Conservation (phyloP, 2,888 invertebrate species). For the Latrodectus elegans region DNA sequence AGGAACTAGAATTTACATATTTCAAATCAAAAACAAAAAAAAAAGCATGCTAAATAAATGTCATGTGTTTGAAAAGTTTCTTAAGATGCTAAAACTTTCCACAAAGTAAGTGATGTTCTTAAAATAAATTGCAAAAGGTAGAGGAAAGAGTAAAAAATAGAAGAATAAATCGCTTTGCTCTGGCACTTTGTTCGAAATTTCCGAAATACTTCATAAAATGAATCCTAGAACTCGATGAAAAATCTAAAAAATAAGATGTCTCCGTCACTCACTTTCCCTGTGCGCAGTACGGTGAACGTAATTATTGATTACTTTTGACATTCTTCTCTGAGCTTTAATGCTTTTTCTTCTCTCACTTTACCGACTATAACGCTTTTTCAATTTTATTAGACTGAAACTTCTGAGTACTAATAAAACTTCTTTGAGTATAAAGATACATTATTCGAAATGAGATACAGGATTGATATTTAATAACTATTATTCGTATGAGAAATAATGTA, state of each 20-base stretch:
- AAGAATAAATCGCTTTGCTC: background rate
- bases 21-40: too few relatives aligned
- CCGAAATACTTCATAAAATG: slow-evolving; percentile 17
- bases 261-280: slow-evolving; percentile 14
- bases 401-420: slow-evolving; percentile 1
- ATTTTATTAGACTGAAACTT: background rate
- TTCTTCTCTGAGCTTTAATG: slow-evolving; percentile 15
- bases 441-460: background rate
- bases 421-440: background rate
- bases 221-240: slow-evolving; percentile 11
- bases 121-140: background rate
- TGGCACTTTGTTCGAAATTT: slow-evolving; percentile 17
- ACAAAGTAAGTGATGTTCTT: too few relatives aligned
- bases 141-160: background rate
- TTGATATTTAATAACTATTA: too few relatives aligned
- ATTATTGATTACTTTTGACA: slow-evolving; percentile 24
- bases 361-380: background rate
- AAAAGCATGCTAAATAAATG: too few relatives aligned
- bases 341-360: background rate
- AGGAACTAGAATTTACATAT: too few relatives aligned
- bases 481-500: too few relatives aligned
- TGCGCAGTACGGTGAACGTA: slow-evolving; percentile 6
- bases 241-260: slow-evolving; percentile 4
- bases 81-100: too few relatives aligned
- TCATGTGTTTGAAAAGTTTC: too few relatives aligned